These are phyloP conservation scores for Heteromormyrus szaboi DNA, from an alignment of 2,797 vertebrate species.

Conservation along the genomic window DNA sequence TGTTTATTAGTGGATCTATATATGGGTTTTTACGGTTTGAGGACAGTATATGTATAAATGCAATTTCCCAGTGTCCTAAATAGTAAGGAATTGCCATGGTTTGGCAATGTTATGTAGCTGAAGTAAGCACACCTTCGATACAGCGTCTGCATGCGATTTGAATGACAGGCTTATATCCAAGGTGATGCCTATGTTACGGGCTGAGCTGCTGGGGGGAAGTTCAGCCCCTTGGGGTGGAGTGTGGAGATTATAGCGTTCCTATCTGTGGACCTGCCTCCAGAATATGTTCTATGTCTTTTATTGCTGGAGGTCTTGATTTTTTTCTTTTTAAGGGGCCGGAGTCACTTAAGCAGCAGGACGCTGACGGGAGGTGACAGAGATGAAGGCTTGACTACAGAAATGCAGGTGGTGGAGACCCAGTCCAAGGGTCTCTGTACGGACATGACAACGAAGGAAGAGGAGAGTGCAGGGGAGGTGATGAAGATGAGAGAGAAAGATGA, in stretches of 20 bases:
- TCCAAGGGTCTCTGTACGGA: neutral
- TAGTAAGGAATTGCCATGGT: neutral
- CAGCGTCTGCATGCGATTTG: neutral
- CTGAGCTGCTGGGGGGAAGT: neutral
- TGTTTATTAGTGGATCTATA: no score
- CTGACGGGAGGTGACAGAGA: conserved; percentile 21
- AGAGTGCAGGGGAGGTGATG: neutral
- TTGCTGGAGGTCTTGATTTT: neutral
- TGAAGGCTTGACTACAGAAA: neutral
- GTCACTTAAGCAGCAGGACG: neutral
- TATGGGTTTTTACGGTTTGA: no score
- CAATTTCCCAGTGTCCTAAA: neutral
- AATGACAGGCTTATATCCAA: neutral
- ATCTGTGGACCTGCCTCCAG: neutral
- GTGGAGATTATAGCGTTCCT: neutral
- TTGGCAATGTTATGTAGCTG: neutral
- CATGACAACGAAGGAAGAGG: neutral
- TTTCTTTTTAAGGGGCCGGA: neutral
- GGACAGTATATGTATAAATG: no score
- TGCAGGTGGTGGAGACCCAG: neutral
- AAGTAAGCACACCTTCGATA: neutral
- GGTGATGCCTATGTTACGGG: neutral
- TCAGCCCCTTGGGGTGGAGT: neutral
- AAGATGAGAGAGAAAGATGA: conserved; percentile 2
- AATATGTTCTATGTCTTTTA: neutral